Percentiles rank a stretch among this genome's conserved stretches.
Evolutionary conservation across 2,888 invertebrate genomes (phyloP).

Genomic region (Poecilobothrus nobilitatus): DNA sequence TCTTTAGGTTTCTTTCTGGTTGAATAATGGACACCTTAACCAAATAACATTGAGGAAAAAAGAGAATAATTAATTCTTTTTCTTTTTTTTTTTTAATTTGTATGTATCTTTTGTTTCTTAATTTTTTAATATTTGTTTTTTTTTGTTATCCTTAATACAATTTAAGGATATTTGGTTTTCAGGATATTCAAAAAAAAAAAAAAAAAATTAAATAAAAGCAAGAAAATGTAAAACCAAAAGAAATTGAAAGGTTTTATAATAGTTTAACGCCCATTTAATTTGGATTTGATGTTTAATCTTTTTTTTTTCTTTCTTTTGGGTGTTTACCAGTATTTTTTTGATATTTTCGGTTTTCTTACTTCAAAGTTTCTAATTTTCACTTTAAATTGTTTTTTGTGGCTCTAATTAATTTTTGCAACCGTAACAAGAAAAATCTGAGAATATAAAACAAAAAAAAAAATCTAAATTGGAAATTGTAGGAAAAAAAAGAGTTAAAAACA

Average conservation of each 20-base stretch:
- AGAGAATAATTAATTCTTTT: not conserved
- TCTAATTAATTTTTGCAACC: not conserved
- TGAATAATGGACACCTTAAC: too few species aligned
- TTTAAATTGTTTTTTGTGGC: not conserved
- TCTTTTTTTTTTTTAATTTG: not conserved
- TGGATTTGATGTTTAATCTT: not conserved
- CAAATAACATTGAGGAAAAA: not conserved
- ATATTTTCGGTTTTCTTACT: not conserved
- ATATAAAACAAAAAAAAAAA: not conserved
- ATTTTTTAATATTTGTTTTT: not conserved
- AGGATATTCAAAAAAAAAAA: too few species aligned
- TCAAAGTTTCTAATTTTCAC: not conserved
- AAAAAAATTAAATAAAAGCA: too few species aligned
- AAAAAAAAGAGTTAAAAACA: not conserved
- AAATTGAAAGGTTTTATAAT: not conserved
- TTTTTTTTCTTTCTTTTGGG: not conserved
- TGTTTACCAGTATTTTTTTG: not conserved
- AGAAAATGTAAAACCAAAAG: not conserved
- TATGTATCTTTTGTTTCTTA: too few species aligned
- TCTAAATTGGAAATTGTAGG: not conserved
- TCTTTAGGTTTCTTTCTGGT: too few species aligned
- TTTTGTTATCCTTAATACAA: not conserved
- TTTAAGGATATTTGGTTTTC: not conserved
- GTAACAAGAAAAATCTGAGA: not conserved
- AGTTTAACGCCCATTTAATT: constrained; percentile 3